Evolutionary conservation across 2,888 invertebrate genomes (phyloP).

Genomic region (Dasypolia templi): DNA sequence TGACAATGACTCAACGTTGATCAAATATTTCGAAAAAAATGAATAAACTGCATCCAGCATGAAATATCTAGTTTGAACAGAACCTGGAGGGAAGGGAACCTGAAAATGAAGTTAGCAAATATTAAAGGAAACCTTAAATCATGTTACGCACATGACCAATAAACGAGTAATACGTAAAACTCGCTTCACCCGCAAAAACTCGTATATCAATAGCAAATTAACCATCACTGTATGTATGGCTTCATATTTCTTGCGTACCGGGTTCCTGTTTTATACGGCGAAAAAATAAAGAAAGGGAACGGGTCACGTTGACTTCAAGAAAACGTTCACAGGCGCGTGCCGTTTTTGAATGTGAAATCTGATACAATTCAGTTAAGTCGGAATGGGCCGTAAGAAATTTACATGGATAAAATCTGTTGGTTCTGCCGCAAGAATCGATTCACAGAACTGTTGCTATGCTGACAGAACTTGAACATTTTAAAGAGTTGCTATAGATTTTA

Average conservation of each 20-base stretch:
- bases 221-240: conserved; percentile 4
- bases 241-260: conserved; percentile 33
- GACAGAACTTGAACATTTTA: conserved; percentile 13
- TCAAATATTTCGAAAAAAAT: neutral
- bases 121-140: neutral
- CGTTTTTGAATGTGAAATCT: conserved; percentile 49
- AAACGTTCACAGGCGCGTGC: conserved; percentile 38
- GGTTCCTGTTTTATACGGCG: no score
- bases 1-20: neutral
- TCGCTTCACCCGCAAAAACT: neutral
- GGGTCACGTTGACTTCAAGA: conserved; percentile 28
- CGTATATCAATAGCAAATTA: conserved; percentile 10
- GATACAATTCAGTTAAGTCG: conserved; percentile 38
- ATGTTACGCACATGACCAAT: neutral
- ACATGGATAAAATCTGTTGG: conserved; percentile 43
- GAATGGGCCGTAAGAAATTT: conserved; percentile 35
- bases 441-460: conserved; percentile 17
- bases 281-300: conserved; percentile 17
- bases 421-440: conserved; percentile 31
- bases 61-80: neutral
- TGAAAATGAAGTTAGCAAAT: neutral
- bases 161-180: neutral
- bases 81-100: neutral
- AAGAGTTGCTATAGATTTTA: neutral
- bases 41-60: neutral